Evolutionary conservation across 2,888 invertebrate species (phyloP), one percentile per base, ranked within the genome.

Genomic region (Pterostichus niger): DNA sequence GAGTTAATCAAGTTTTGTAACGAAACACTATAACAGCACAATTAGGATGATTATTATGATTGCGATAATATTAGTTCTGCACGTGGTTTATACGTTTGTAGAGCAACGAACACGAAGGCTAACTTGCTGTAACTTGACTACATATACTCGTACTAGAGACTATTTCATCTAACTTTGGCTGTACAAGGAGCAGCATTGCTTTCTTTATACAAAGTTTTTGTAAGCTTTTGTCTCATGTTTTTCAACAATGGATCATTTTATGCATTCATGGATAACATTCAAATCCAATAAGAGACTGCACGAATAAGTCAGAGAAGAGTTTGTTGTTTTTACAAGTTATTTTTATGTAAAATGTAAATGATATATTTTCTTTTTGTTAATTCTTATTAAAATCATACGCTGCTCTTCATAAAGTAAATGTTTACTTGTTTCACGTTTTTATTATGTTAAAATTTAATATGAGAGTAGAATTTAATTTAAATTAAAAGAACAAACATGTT

Each of bases 141-240:
- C 49, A 44, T 46, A 64, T 71, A 71, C 71, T 11, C 1, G 6
- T 71, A 71, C 71, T 11, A 9, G 6, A 10, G 71, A 71, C 71
- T 46, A 71, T 71, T 71, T 44, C 71, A 71, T 64, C 64, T 64
- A 71, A 49, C 49, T 71, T 71, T 71, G 17, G 46, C 49, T 71
- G 44, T 71, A 46, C 46, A 49, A 46, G 49, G 15, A 71, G n/a
- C 71, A 68, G 31, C 46, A 71, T 71, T 71, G 46, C 13, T 64
- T 71, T 71, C 71, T 71, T 71, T 71, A 15, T 44, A 44, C 44
- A 44, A 71, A 71, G 68, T 44, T 71, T 64, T 44, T 71, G 68
- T 17, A 13, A 3, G 68, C 6, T 71, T 44, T 44, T 71, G 44
- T 24, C 68, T 46, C 15, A 40, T 71, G 24, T 71, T 71, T 40